Evolutionary conservation across 2,888 invertebrate genomes (phyloP).

Genomic region (Eupithecia abbreviata): DNA sequence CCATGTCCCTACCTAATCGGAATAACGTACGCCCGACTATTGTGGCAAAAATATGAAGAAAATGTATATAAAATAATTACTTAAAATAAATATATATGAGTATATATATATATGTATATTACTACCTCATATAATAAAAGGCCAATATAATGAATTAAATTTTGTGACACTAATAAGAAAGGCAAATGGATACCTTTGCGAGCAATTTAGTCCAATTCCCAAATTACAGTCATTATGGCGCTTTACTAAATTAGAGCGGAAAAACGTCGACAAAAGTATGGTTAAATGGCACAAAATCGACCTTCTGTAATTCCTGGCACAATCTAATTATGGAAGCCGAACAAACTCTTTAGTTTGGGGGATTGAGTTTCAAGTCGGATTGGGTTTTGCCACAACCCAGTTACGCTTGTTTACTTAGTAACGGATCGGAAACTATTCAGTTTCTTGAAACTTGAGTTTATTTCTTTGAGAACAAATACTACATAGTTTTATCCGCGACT

Average conservation of each 20-base stretch:
- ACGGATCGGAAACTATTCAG: conserved; percentile 9
- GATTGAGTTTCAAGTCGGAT: conserved; percentile 24
- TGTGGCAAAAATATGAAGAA: no score
- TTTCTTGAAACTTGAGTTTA: conserved; percentile 8
- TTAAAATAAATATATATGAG: no score
- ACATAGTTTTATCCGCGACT: neutral
- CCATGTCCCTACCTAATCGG: no score
- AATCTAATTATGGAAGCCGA: conserved; percentile 34
- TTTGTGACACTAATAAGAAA: neutral
- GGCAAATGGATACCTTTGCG: neutral
- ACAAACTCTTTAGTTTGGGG: conserved; percentile 23
- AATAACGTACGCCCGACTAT: no score
- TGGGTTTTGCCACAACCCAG: conserved; percentile 16
- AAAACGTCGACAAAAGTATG: conserved; percentile 29
- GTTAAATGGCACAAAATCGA: conserved; percentile 30
- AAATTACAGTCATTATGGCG: conserved; percentile 36
- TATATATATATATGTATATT: no score
- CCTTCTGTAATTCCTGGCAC: conserved; percentile 17
- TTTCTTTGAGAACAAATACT: neutral
- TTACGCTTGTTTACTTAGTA: conserved; percentile 13
- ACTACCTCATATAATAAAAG: neutral
- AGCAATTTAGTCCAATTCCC: conserved; percentile 29
- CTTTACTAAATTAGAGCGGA: conserved; percentile 29
- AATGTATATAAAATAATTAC: no score
- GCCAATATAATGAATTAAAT: neutral